Evolutionary conservation across 1,140 invertebrate genomes (phyloP), one percentile per base, ranked within the genome.

Genomic region (Hormaphis cornu): DNA sequence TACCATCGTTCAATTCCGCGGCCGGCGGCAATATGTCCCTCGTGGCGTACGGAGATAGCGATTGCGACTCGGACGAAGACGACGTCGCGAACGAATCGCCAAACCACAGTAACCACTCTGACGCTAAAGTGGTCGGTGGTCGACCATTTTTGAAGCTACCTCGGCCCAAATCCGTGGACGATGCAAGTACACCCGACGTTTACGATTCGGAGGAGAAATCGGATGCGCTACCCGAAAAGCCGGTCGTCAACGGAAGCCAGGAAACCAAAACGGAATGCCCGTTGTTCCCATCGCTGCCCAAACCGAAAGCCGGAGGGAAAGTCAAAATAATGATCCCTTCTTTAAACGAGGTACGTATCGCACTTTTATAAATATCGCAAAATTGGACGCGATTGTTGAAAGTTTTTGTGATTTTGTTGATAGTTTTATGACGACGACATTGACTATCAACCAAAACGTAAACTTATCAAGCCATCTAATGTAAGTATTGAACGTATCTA

Each of bases 321-420:
- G 48, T 72, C 7, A 70, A 72, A 66, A 72, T 72, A 20, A 63
- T 50, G 12, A 66, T 72, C 18, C 69, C 71, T 20, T 72, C 71
- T 7, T 56, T 72, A 30, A 66, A 48, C 44, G 71, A 72, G 18
- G 71, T 72, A 70, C 4, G 0, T 54, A 18, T 30, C 14, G 20
- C 1, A 7, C 48, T 9, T 69, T 9, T 33, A 16, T 24, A 37
- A 33, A 44, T 44, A 46, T 30, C 22, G 14, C 3, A 18, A 24
- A 46, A 1, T 30, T 28, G 0, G 6, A 18, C 18, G 14, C 10
- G n/a, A 5, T 14, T 61, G 28, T 20, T 44, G n/a, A 59, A 14
- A 24, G 1, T 69, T 46, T 30, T 71, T 71, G 40, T 14, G 24
- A 26, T 48, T 52, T 48, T 37, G 6, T 50, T n/a, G n/a, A n/a